Conservation (phyloP, 2,888 invertebrate species). For the Leptopilina drosophilae region DNA sequence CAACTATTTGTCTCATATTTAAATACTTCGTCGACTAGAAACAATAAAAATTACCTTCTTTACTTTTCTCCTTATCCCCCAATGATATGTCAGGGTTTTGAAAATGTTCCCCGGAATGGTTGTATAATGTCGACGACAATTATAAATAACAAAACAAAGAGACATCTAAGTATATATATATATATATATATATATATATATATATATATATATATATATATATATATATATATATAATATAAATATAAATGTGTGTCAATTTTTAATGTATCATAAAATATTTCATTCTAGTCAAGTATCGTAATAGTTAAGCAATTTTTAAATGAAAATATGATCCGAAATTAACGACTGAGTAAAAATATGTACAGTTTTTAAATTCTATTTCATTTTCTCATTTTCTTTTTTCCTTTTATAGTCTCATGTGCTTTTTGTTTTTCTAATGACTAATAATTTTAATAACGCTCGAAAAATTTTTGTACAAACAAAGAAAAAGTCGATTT, state of each 20-base stretch:
- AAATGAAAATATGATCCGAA: constrained; percentile 39
- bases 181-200: constrained; percentile 50
- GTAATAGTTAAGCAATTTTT: constrained; percentile 49
- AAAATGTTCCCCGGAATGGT: constrained; percentile 40
- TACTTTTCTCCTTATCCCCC: not conserved
- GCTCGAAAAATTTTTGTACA: too few relatives aligned
- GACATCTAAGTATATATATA: constrained; percentile 48
- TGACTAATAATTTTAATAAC: too few relatives aligned
- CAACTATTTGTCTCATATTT: constrained; percentile 22
- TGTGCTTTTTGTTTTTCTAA: too few relatives aligned
- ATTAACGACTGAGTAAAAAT: too few relatives aligned
- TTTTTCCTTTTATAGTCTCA: too few relatives aligned
- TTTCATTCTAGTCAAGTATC: constrained; percentile 64
- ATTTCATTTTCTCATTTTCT: too few relatives aligned
- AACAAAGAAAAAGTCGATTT: too few relatives aligned
- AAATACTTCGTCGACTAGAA: constrained; percentile 20
- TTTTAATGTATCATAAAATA: constrained; percentile 71
- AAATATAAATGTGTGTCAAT: constrained; percentile 74
- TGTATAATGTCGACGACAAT: constrained; percentile 51
- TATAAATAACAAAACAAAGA: constrained; percentile 41
- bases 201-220: constrained; percentile 50
- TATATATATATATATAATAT: constrained; percentile 51
- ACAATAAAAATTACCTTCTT: not conserved
- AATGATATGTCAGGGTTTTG: not conserved
- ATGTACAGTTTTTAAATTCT: too few relatives aligned